Evolutionary conservation across 2,113 vertebrate species (phyloP).

Genomic region (Centrocercus urophasianus): DNA sequence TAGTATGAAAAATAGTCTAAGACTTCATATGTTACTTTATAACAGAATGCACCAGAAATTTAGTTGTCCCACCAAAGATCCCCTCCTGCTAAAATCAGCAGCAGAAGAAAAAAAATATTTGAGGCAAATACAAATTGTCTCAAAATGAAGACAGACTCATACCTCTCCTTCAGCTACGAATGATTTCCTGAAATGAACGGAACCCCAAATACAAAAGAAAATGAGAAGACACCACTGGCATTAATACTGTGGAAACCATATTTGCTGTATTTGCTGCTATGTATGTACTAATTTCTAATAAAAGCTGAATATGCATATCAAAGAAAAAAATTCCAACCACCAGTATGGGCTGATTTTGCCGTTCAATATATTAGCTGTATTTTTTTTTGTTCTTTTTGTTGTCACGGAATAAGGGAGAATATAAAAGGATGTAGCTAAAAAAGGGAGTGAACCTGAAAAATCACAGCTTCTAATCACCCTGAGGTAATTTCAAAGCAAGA

Average conservation of each 20-base stretch:
- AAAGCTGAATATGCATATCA: neutral
- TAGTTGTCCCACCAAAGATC: neutral
- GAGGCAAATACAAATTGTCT: neutral
- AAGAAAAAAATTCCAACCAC: neutral
- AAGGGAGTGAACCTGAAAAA: neutral
- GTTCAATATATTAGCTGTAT: neutral
- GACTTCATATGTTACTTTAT: neutral
- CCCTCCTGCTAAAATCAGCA: neutral
- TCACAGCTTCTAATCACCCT: neutral
- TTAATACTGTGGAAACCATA: neutral
- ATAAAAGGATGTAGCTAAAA: neutral
- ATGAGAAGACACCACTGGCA: neutral
- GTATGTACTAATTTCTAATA: neutral
- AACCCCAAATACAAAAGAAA: neutral
- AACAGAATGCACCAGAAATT: neutral
- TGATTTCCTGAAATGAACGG: neutral
- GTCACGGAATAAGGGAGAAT: neutral
- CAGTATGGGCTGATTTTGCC: neutral
- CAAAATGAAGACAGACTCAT: neutral
- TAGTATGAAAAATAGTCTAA: neutral
- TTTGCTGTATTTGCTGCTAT: neutral
- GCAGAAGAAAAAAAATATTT: neutral
- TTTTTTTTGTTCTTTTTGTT: neutral
- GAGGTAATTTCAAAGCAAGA: slow-evolving; percentile 3
- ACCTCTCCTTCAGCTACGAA: neutral